Base-by-base conservation (phyloP, 2,797 vertebrate genomes). In the Poecilia picta region DNA sequence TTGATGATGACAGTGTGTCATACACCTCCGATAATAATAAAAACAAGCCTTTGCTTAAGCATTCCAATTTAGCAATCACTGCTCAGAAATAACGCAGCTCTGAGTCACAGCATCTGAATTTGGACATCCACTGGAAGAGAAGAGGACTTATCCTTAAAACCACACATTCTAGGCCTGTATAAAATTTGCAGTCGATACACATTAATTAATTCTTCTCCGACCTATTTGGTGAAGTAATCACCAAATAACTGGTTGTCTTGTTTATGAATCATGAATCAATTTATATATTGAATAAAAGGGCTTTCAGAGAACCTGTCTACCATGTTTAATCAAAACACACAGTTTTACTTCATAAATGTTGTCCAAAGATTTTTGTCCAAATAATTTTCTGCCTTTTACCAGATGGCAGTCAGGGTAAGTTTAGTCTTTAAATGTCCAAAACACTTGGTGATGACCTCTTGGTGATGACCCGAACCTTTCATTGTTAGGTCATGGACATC, bases 91-190 rank as follows among this genome's bases (percentile, higher is more conserved):
- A 41, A 31, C 41, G 20, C 68, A 7, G n/a, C 4, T 0, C 2
- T 76, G 70, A 80, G 59, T 82, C 25, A 73, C 45, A 51, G n/a
- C 39, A 41, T 49, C 16, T 76, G 62, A 47, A 76, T 33, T 55
- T 57, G 5, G 47, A 71, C 39, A 11, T 64, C 53, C n/a, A 73
- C 2, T 6, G 76, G 28, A 25, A 31, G 25, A 73, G 55, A 72
- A 62, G 2, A 33, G 62, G 31, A 45, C n/a, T 5, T 33, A 16
- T 13, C 1, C 1, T 0, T 46, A n/a, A n/a, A 45, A 71, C 45
- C 43, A 15, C 11, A 15, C 4, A 45, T 70, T 45, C 25, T 20
- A 23, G 31, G 16, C 25, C 23, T 25, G 23, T 43, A 43, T n/a
- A 1, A 45, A n/a, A 43, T 43, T 70, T 70, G 64, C 1, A 68